phyloP scores from a whole-genome alignment of 2,888 invertebrate genomes.

The Drosophila nigritarsus region DNA sequence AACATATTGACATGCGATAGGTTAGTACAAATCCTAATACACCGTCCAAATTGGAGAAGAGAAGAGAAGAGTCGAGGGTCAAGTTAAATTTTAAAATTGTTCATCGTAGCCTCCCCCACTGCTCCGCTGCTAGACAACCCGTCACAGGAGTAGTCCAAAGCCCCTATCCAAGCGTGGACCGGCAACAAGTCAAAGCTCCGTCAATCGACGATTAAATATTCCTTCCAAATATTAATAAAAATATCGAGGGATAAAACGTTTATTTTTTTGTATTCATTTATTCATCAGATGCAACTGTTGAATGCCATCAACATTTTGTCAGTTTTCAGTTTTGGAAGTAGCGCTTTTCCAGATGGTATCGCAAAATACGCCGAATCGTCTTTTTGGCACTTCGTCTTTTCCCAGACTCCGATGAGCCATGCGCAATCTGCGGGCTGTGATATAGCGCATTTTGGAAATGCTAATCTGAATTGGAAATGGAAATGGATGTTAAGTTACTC shows the following conservation, averaged over 20 bases:
- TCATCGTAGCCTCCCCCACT: neutral
- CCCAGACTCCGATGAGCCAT: no score
- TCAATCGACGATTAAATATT: accelerated
- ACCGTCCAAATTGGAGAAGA: neutral
- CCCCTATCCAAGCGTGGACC: neutral
- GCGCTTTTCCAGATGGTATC: neutral
- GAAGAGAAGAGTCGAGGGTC: neutral
- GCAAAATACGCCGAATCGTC: neutral
- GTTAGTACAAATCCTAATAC: neutral
- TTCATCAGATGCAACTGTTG: neutral
- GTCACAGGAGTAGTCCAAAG: neutral
- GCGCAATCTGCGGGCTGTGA: neutral
- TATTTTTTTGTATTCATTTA: neutral
- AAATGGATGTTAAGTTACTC: neutral
- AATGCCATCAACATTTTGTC: neutral
- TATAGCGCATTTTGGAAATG: neutral
- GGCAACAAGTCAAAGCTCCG: neutral
- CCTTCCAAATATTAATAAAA: neutral
- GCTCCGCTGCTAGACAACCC: neutral
- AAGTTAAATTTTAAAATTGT: neutral
- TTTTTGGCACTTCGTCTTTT: neutral
- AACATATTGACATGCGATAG: neutral
- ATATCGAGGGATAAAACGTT: neutral
- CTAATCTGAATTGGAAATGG: neutral
- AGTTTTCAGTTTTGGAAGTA: neutral